These are phyloP conservation scores for Enteromius paludinosus DNA, from an alignment of 2,797 vertebrate species.

Conservation along the genomic window DNA sequence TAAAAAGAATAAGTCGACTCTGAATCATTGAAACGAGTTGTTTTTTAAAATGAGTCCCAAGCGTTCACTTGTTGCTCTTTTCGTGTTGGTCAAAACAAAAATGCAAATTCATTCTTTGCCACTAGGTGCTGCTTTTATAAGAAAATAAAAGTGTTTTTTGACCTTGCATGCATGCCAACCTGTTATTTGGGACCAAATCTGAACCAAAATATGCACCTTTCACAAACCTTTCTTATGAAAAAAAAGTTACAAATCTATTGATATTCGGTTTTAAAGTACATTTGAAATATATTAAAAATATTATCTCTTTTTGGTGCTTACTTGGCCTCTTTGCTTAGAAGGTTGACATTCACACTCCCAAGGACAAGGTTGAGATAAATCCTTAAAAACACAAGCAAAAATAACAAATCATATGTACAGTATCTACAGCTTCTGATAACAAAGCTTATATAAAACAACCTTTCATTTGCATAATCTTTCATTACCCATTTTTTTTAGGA, in stretches of 20 bases:
- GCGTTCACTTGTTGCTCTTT: no score
- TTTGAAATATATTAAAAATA: not conserved
- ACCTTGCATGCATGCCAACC: no score
- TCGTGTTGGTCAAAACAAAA: no score
- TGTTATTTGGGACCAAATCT: no score
- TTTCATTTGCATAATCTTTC: not conserved
- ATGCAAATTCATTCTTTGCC: no score
- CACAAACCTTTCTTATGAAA: no score
- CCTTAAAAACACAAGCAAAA: constrained; percentile 71
- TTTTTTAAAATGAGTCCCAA: no score
- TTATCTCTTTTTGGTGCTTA: constrained; percentile 60
- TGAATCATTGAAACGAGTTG: no score
- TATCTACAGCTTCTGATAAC: not conserved
- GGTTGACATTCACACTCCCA: constrained; percentile 92
- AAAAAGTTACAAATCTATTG: not conserved
- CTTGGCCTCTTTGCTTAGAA: constrained; percentile 92
- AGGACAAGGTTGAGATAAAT: constrained; percentile 94
- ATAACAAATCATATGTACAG: not conserved
- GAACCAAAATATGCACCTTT: no score
- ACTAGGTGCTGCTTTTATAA: no score
- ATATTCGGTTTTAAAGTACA: not conserved
- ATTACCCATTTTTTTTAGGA: constrained; percentile 93
- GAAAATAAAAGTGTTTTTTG: no score
- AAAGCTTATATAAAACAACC: not conserved
- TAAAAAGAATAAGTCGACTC: no score